Evolutionary conservation across 2,113 vertebrate species (phyloP).

Genomic region (Brevimyrus niger): DNA sequence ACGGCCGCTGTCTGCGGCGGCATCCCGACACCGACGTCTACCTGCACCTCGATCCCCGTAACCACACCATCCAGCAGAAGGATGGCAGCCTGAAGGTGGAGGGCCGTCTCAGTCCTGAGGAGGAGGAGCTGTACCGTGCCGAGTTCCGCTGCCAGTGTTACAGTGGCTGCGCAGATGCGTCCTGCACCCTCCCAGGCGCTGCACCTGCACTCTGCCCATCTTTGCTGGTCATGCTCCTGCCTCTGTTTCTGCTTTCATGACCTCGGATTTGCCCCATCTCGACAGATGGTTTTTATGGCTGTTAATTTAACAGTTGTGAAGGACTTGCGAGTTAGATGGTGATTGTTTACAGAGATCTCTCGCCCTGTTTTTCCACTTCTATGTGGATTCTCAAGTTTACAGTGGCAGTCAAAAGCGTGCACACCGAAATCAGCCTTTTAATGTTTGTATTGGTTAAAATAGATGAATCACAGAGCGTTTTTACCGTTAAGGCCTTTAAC

Average conservation of each 20-base stretch:
- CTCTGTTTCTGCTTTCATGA: constrained; percentile 47
- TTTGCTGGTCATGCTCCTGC: constrained; percentile 36
- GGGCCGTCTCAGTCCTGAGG: constrained; percentile 40
- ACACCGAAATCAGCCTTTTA: background rate
- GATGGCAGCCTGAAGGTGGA: constrained; percentile 38
- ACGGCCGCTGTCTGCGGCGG: constrained; percentile 73
- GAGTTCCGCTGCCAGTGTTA: constrained; percentile 86
- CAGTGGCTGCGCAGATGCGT: constrained; percentile 60
- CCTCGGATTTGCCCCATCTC: constrained; percentile 34
- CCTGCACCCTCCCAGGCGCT: constrained; percentile 49
- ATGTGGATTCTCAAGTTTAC: background rate
- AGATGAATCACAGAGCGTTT: background rate
- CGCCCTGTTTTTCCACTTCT: background rate
- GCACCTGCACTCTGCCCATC: constrained; percentile 39
- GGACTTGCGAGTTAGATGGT: background rate
- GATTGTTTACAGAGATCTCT: constrained; percentile 6
- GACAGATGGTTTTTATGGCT: background rate
- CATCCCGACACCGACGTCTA: constrained; percentile 48
- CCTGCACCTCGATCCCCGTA: constrained; percentile 67
- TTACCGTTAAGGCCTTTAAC: background rate
- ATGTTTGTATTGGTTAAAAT: background rate
- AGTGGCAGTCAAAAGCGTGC: background rate
- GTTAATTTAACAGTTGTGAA: background rate
- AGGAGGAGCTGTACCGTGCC: constrained; percentile 40
- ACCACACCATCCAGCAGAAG: constrained; percentile 56